These are phyloP conservation scores for Patiria pectinifera DNA, from an alignment of 53 echinoderm and acorn worm genomes.

Conservation along the genomic window DNA sequence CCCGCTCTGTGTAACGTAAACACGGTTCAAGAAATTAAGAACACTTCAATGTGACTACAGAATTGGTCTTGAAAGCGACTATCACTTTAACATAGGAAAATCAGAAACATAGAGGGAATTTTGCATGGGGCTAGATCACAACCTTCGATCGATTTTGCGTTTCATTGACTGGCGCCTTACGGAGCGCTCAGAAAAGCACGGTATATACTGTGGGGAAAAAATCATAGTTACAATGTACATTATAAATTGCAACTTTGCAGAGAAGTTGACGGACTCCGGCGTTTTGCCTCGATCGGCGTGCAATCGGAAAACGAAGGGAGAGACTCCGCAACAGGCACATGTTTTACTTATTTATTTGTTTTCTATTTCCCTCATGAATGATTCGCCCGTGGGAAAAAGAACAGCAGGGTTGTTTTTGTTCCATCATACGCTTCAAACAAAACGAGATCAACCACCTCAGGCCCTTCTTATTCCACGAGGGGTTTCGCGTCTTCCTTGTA, in stretches of 20 bases:
- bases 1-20: background rate
- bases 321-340: background rate
- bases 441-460: conserved; percentile 14
- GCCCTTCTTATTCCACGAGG: conserved; percentile 8
- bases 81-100: background rate
- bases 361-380: background rate
- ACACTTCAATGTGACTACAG: background rate
- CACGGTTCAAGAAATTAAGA: background rate
- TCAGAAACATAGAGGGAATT: background rate
- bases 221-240: background rate
- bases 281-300: background rate
- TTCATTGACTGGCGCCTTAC: background rate
- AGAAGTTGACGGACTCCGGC: background rate
- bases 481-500: background rate
- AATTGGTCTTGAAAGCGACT: background rate
- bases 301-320: background rate
- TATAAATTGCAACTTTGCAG: background rate
- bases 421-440: background rate
- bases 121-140: conserved; percentile 19
- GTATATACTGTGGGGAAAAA: background rate
- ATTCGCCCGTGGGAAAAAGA: conserved; percentile 13
- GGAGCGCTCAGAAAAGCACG: background rate
- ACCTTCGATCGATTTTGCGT: conserved; percentile 33
- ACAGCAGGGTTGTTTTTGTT: background rate
- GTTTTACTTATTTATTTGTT: background rate